phyloP scores from a whole-genome alignment of 2,888 invertebrate genomes.

The Pristionchus entomophagus region DNA sequence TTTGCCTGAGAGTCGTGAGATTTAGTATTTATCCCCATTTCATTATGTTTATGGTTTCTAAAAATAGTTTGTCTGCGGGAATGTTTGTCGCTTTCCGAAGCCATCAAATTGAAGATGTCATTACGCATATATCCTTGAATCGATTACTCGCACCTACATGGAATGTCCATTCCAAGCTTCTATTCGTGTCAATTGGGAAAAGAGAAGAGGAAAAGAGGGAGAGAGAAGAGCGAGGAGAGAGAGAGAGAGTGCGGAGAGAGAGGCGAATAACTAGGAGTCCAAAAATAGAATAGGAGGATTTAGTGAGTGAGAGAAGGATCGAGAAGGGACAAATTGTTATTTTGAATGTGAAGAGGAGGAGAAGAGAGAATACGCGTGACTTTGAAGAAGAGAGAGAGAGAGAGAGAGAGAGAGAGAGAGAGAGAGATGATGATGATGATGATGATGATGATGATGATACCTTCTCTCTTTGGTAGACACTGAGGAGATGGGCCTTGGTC shows the following conservation, averaged over 20 bases:
- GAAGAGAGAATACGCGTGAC: conserved; percentile 11
- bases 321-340: conserved; percentile 42
- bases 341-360: conserved; percentile 21
- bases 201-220: background rate
- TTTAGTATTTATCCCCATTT: background rate
- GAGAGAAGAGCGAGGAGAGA: conserved; percentile 18
- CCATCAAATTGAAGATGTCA: background rate
- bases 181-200: background rate
- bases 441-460: too few species aligned
- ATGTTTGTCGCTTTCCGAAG: background rate
- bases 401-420: background rate
- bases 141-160: background rate
- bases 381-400: background rate
- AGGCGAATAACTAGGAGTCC: conserved; percentile 47
- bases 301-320: conserved; percentile 23
- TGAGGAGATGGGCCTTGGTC: conserved; percentile 21
- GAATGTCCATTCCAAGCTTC: background rate
- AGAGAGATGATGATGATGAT: too few species aligned
- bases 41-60: background rate
- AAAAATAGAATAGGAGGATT: conserved; percentile 25
- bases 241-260: too few species aligned
- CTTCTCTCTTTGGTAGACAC: background rate
- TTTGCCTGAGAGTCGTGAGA: background rate
- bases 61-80: background rate
- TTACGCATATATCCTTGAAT: background rate